Base-by-base conservation (phyloP, 2,888 invertebrate genomes). In the Gymnocheta viridis region DNA sequence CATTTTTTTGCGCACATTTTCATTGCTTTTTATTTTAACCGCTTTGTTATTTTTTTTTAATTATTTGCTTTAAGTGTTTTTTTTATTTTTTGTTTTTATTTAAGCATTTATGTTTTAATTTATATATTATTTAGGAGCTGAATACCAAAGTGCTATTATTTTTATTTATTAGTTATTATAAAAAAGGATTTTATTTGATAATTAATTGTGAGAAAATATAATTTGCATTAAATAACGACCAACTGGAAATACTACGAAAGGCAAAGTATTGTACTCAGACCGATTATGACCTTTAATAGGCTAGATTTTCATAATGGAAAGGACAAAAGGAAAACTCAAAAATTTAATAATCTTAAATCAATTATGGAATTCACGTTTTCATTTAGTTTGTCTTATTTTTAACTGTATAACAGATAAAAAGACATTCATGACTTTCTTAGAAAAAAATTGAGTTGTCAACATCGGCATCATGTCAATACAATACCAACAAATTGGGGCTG, bases 111-210 rank as follows among this genome's bases (percentile, higher is more conserved):
- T 74, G 19, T 64, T 62, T n/a, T 32, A 38, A 58, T 32, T 74
- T 41, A 35, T 62, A 7, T 54, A 44, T 66, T 56, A 24, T 47
- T 35, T 49, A 58, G 66, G 82, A 84, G 84, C 84, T 84, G 84
- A 84, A 84, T 81, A 78, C 78, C 62, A 84, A 84, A 78, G 84
- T 84, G 84, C 84, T 84, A 84, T 80, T 67, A 58, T 6, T 66
- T 66, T 78, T 73, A 73, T 38, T 82, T 32, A 72, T 77, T 80
- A 58, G 19, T 69, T 62, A 6, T 74, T 32, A 32, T 70, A 29
- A 27, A 54, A 47, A 35, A 14, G 66, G 22, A 38, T 51, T 51
- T 67, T 38, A 67, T 22, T 35, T 67, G 51, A 14, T 47, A 29
- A 44, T 24, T 66, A 22, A 14, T 14, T 47, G 19, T 51, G 35